These are phyloP conservation scores for Apeira syringaria DNA, from an alignment of 2,888 invertebrate genomes.

Conservation along the genomic window DNA sequence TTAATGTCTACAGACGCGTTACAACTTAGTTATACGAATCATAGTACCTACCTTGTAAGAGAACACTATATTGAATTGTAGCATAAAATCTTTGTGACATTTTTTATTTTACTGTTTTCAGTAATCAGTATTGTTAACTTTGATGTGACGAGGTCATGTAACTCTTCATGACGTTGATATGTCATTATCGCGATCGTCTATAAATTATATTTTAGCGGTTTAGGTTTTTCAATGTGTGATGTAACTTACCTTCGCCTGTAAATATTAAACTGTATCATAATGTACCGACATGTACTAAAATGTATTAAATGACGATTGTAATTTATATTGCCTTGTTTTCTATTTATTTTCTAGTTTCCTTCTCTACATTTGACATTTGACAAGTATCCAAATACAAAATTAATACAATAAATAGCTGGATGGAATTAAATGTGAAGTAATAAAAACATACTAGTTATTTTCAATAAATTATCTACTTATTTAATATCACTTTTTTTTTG, in stretches of 20 bases:
- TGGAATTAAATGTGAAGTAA: too few species aligned
- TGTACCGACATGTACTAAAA: conserved; percentile 65
- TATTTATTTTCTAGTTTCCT: too few species aligned
- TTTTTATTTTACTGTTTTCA: conserved; percentile 13
- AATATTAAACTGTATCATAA: conserved; percentile 69
- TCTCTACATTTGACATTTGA: too few species aligned
- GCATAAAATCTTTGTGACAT: conserved; percentile 14
- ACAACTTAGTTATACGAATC: conserved; percentile 14
- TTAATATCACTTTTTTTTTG: too few species aligned
- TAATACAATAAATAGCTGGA: too few species aligned
- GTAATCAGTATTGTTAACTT: conserved; percentile 21
- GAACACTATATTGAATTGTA: conserved; percentile 17
- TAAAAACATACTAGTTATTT: too few species aligned
- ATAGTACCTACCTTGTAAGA: conserved; percentile 21
- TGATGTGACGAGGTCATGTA: conserved; percentile 21
- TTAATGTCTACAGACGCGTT: conserved; percentile 22
- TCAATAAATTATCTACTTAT: too few species aligned
- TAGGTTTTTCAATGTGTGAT: conserved; percentile 30
- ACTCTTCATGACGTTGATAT: conserved; percentile 49
- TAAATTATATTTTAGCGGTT: conserved; percentile 21
- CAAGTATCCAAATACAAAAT: too few species aligned
- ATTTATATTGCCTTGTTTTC: conserved; percentile 25
- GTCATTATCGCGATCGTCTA: conserved; percentile 44
- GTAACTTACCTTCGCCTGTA: conserved; percentile 47
- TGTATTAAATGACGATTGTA: conserved; percentile 64